Evolutionary conservation across 2,113 vertebrate genomes (phyloP), one percentile per base, ranked within the genome.

Genomic region (Tychaedon coryphoeus): DNA sequence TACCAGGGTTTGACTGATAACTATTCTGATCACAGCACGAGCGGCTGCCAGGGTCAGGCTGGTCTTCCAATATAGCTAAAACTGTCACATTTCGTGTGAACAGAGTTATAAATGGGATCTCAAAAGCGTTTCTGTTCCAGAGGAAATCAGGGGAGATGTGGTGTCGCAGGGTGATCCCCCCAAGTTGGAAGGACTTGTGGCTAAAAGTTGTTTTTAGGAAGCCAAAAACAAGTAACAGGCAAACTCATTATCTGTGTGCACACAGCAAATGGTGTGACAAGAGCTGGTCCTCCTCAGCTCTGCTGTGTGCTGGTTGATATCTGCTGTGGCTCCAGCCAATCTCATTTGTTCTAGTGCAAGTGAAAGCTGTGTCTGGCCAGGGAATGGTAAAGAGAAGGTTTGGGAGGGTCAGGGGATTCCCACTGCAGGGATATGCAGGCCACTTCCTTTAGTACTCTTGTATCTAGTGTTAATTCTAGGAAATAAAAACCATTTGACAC

Each of bases 401-500:
- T 70, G 56, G 79, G 47, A 66, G 16, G 56, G 40, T 62, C 88
- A 78, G 31, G 18, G 64, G 60, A 38, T 10, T 88, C 31, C 42
- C 50, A 47, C 1, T 3, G 45, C 1, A 5, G 69, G 53, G 48
- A 57, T 45, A 29, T 5, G 38, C 29, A 88, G 85, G 82, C 67
- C 67, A 62, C 60, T 95, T 93, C 77, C 75, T 86, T 58, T 18
- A 19, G 33, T 53, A 12, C n/a, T 79, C 38, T 40, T 66, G 47
- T 56, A 36, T 74, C 85, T 77, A 93, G 58, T 38, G 54, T 80
- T 93, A 92, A 94, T 93, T 93, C 64, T 88, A 88, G 85, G 85
- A 93, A 96, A 95, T 93, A 94, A 90, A 93, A 94, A 92, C 2
- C 82, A 93, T 61, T 96, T 92, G 86, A 93, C 85, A 92, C 94